Conservation (phyloP, 2,888 invertebrate genomes). For the Clivina fossor region DNA sequence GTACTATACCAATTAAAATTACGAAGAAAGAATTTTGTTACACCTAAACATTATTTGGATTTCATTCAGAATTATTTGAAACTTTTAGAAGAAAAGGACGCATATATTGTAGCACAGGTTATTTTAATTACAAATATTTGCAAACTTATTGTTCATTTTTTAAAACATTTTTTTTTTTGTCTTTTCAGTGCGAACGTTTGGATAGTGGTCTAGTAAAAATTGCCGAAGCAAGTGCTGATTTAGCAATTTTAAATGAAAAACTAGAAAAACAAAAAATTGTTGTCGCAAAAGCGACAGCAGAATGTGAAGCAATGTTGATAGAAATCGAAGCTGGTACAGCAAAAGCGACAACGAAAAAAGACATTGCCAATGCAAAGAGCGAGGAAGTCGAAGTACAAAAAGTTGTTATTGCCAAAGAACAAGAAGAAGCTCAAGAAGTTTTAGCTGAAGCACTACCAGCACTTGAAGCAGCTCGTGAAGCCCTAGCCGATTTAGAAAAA, state of each 20-base stretch:
- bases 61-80: constrained; percentile 77
- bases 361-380: constrained; percentile 76
- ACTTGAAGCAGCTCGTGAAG: constrained; percentile 76
- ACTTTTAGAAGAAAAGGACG: constrained; percentile 72
- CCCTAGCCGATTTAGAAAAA: constrained; percentile 82
- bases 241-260: constrained; percentile 77
- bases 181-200: constrained; percentile 65
- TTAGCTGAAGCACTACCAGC: constrained; percentile 83
- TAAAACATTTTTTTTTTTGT: no score
- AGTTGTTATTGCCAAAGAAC: constrained; percentile 76
- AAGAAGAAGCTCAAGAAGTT: constrained; percentile 79
- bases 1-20: constrained; percentile 71
- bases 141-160: no score
- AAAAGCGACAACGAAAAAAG: constrained; percentile 75
- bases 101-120: constrained; percentile 60
- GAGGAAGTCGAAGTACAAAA: constrained; percentile 81
- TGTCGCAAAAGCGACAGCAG: constrained; percentile 77
- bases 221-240: constrained; percentile 80
- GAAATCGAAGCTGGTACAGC: constrained; percentile 74
- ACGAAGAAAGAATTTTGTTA: constrained; percentile 82
- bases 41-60: constrained; percentile 90
- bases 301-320: constrained; percentile 75
- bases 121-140: constrained; percentile 65
- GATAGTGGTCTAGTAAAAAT: constrained; percentile 78
- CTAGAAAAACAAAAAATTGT: constrained; percentile 81